Conservation (phyloP, 2,797 vertebrate genomes). For the Gouania willdenowi region DNA sequence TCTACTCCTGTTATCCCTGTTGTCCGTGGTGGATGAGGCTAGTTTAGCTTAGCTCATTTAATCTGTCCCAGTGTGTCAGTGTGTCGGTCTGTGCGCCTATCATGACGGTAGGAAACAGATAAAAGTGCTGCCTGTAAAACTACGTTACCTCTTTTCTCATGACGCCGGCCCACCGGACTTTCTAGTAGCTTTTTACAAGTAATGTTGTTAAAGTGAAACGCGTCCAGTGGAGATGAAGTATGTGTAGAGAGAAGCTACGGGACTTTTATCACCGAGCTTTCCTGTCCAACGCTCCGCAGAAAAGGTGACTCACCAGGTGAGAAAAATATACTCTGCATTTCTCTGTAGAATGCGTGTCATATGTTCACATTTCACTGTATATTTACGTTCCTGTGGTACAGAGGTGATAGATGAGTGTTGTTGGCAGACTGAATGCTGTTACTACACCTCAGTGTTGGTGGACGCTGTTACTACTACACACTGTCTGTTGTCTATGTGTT, state of each 20-base stretch:
- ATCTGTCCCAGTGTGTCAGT: constrained; percentile 46
- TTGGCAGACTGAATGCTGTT: constrained; percentile 9
- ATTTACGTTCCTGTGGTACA: not conserved
- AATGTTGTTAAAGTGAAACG: no score
- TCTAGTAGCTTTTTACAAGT: no score
- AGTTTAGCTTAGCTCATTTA: constrained; percentile 58
- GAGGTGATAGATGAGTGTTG: constrained; percentile 1
- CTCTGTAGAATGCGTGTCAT: no score
- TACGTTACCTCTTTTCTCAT: not conserved
- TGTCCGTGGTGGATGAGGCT: constrained; percentile 40
- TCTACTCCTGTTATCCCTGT: constrained; percentile 20
- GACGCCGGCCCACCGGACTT: no score
- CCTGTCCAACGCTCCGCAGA: constrained; percentile 40
- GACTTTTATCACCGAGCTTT: constrained; percentile 36
- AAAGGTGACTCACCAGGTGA: constrained; percentile 57
- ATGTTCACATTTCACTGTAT: not conserved
- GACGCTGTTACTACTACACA: constrained; percentile 34
- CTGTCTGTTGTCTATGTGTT: constrained; percentile 49
- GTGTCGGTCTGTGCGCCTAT: constrained; percentile 17
- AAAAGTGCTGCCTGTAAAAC: not conserved
- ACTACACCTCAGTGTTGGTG: constrained; percentile 40
- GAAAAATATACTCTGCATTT: no score
- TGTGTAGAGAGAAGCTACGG: constrained; percentile 43
- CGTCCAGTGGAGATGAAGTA: constrained; percentile 40
- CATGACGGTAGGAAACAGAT: constrained; percentile 16